Evolutionary conservation across 2,797 vertebrate genomes (phyloP).

Genomic region (Propithecus deckenii): DNA sequence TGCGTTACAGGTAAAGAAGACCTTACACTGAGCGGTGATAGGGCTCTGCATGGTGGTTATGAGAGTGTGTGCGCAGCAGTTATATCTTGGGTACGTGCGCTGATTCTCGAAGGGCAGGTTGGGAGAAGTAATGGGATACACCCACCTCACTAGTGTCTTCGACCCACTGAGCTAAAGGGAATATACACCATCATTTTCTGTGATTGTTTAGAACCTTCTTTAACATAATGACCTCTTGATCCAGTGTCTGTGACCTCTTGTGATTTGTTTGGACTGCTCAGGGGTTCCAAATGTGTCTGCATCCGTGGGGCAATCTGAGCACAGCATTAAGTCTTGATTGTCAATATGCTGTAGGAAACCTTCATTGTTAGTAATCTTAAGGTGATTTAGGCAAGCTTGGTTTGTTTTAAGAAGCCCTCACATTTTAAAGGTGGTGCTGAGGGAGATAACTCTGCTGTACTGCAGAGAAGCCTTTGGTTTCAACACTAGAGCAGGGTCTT

Average conservation of each 20-base stretch:
- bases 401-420: background rate
- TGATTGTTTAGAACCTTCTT: background rate
- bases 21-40: no score
- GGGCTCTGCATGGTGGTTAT: background rate
- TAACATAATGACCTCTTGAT: background rate
- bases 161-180: background rate
- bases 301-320: background rate
- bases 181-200: rapidly evolving
- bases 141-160: background rate
- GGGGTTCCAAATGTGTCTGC: background rate
- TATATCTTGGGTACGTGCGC: background rate
- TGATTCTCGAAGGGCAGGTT: rapidly evolving
- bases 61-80: rapidly evolving
- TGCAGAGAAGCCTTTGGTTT: background rate
- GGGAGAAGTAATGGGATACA: background rate
- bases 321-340: background rate
- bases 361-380: background rate
- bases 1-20: background rate
- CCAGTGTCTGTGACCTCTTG: background rate
- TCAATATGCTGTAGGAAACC: background rate
- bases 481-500: background rate
- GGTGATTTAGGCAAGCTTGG: background rate
- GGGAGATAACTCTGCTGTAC: background rate
- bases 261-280: background rate
- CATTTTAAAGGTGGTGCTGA: background rate